Percentiles rank a stretch among this genome's conserved stretches.
Evolutionary conservation across 2,888 invertebrate species (phyloP).

Genomic region (Stenichneumon culpator): DNA sequence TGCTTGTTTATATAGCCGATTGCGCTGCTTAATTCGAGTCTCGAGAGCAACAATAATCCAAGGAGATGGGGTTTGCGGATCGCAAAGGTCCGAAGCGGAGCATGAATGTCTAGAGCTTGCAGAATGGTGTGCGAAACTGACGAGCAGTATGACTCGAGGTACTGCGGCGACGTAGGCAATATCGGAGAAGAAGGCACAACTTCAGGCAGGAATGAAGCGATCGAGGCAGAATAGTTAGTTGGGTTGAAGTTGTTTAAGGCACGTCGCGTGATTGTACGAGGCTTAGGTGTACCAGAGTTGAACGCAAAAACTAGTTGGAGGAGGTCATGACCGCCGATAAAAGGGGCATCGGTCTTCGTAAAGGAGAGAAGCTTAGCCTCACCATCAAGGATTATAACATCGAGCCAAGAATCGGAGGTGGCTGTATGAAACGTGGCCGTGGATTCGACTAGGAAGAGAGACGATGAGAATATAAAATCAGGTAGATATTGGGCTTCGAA

Average conservation of each 20-base stretch:
- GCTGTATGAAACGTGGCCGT: slow-evolving; percentile 15
- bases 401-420: background rate
- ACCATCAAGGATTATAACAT: slow-evolving; percentile 4
- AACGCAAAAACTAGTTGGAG: background rate
- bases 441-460: background rate
- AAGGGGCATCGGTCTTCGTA: slow-evolving; percentile 10
- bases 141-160: background rate
- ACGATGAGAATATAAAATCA: background rate
- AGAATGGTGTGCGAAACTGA: background rate
- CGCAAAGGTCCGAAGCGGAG: background rate
- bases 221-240: background rate
- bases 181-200: background rate
- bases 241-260: background rate
- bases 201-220: background rate
- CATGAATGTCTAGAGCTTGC: background rate
- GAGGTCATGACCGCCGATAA: slow-evolving; percentile 15
- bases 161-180: background rate
- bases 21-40: too few species aligned
- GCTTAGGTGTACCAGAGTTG: background rate
- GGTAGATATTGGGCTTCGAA: background rate
- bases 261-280: background rate
- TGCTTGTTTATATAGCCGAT: too few species aligned
- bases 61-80: too few species aligned
- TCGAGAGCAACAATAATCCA: too few species aligned
- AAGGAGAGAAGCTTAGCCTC: background rate